Conservation (phyloP, 2,888 invertebrate species). For the Yponomeuta malinellus region DNA sequence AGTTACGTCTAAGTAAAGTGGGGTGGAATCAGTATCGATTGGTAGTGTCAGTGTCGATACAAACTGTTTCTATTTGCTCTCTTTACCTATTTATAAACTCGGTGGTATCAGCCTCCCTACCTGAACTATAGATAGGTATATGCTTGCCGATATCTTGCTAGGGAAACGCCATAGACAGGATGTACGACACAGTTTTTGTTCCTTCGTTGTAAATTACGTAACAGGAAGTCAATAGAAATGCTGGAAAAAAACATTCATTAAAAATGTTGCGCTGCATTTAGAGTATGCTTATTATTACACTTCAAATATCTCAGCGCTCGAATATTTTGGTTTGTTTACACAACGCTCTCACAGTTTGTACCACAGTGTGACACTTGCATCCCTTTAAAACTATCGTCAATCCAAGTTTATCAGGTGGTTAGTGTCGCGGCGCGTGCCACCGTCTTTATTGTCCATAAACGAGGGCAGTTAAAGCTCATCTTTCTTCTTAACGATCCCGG, state of each 20-base stretch:
- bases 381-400: constrained; percentile 31
- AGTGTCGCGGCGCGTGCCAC: constrained; percentile 60
- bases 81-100: constrained; percentile 73
- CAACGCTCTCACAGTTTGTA: neutral
- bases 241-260: neutral
- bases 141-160: neutral
- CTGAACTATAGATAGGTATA: constrained; percentile 36
- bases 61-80: constrained; percentile 69
- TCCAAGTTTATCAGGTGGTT: constrained; percentile 44
- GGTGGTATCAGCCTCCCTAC: constrained; percentile 56
- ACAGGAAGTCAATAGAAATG: too few species aligned
- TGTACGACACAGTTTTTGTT: too few species aligned
- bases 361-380: neutral
- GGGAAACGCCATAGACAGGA: neutral
- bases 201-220: too few species aligned
- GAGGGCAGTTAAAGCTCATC: constrained; percentile 68
- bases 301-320: neutral
- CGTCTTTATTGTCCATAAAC: constrained; percentile 71
- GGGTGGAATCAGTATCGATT: constrained; percentile 58
- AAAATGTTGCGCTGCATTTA: neutral
- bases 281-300: neutral
- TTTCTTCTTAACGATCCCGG: constrained; percentile 70
- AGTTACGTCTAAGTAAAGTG: constrained; percentile 35
- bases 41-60: constrained; percentile 66
- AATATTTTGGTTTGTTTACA: neutral